Evolutionary conservation across 2,888 invertebrate genomes (phyloP).

Genomic region (Chalcis sispes): DNA sequence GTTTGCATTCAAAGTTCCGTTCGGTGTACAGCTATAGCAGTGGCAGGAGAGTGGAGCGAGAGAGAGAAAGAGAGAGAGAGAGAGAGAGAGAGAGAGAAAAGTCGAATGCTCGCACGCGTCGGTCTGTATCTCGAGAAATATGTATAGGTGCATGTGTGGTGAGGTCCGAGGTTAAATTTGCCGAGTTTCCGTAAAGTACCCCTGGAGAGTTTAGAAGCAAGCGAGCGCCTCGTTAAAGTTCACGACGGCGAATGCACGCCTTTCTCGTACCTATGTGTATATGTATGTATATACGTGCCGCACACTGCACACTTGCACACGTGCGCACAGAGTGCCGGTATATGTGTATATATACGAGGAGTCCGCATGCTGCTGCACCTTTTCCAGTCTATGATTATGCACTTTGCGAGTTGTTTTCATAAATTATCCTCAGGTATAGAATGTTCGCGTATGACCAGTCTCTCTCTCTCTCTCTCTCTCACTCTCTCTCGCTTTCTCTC

Average conservation of each 20-base stretch:
- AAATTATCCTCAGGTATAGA: conserved; percentile 57
- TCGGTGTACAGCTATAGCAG: background rate
- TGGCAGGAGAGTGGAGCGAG: too few relatives aligned
- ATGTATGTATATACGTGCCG: background rate
- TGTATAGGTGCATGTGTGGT: too few relatives aligned
- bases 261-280: conserved; percentile 18
- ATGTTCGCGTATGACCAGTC: conserved; percentile 20
- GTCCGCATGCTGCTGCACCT: background rate
- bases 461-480: background rate
- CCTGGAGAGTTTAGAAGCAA: conserved; percentile 51
- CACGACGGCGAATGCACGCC: conserved; percentile 35
- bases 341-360: background rate
- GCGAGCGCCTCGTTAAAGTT: conserved; percentile 59
- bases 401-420: conserved; percentile 60
- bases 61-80: too few relatives aligned
- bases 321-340: background rate
- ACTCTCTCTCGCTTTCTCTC: background rate
- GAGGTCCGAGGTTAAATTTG: conserved; percentile 50
- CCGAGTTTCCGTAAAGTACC: conserved; percentile 47
- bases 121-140: too few relatives aligned
- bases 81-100: too few relatives aligned
- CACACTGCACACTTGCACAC: too few relatives aligned
- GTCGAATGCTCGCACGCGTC: background rate
- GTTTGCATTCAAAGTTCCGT: background rate
- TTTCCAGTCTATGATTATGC: conserved; percentile 41